A percentile compares a stretch with the other conserved stretches of the same genome.
Conservation (phyloP, 2,113 vertebrate genomes). For the Antechinus stuartii region DNA sequence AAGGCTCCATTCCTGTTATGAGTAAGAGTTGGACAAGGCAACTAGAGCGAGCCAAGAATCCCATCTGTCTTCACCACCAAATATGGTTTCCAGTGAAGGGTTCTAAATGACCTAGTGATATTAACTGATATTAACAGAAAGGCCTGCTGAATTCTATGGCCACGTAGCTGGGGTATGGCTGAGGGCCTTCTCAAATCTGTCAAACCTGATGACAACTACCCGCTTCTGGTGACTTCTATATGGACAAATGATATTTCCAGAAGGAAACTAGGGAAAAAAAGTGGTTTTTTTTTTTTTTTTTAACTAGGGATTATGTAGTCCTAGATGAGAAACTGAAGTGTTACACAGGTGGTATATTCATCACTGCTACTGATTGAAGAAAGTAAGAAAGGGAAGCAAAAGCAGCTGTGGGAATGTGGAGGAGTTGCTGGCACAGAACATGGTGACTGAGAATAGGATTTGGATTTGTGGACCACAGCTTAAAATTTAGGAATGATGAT, state of each 20-base stretch:
- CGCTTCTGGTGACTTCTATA: not conserved
- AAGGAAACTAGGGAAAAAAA: not conserved
- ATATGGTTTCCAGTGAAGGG: not conserved
- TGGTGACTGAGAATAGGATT: not conserved
- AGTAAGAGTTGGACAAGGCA: not conserved
- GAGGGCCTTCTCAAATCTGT: not conserved
- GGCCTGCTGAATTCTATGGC: not conserved
- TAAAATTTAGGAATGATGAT: not conserved
- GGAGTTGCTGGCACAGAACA: not conserved
- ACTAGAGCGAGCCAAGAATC: not conserved
- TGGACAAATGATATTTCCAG: not conserved
- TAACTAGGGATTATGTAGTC: not conserved
- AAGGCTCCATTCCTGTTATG: not conserved
- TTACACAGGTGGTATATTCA: not conserved
- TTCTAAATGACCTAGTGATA: not conserved
- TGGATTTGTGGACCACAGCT: not conserved
- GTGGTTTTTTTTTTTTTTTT: too few species aligned
- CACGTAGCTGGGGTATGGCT: not conserved
- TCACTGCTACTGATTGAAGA: not conserved
- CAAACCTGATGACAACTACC: not conserved
- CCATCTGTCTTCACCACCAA: not conserved
- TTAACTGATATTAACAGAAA: not conserved
- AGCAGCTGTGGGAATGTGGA: not conserved
- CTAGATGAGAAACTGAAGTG: not conserved
- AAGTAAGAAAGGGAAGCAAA: not conserved